Evolutionary conservation across 2,888 invertebrate genomes (phyloP).

Genomic region (Eurytoma californica): DNA sequence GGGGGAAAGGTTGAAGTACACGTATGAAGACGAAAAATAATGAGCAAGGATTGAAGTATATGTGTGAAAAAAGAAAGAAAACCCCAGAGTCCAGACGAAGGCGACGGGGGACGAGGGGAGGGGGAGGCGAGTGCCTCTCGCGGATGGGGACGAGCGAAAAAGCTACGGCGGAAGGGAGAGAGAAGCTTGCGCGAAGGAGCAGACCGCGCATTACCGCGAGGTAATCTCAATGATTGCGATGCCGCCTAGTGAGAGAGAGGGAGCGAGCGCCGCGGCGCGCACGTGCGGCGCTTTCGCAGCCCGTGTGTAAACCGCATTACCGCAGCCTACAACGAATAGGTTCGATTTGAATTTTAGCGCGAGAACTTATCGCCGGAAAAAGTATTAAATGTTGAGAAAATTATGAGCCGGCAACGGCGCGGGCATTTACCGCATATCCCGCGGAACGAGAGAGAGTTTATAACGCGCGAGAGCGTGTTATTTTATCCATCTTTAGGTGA

Average conservation of each 20-base stretch:
- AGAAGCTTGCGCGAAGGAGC: conserved; percentile 7
- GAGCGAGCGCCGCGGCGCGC: neutral
- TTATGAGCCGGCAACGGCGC: conserved; percentile 60
- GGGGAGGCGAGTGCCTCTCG: neutral
- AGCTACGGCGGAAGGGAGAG: conserved; percentile 1
- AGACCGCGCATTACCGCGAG: conserved; percentile 56
- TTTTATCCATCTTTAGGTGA: conserved; percentile 10
- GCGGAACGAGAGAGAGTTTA: conserved; percentile 53
- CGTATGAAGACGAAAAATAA: conserved; percentile 13
- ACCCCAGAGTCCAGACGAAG: neutral
- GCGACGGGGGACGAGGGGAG: too few relatives aligned
- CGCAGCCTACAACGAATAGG: conserved; percentile 26
- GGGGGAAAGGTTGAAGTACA: conserved; percentile 20
- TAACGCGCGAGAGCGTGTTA: conserved; percentile 54
- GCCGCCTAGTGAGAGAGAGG: conserved; percentile 38
- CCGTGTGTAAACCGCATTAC: conserved; percentile 61
- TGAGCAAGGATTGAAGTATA: conserved; percentile 16
- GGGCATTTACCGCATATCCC: neutral
- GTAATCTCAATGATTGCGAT: conserved; percentile 65
- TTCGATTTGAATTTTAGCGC: conserved; percentile 52
- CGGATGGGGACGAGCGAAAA: neutral
- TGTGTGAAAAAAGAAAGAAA: conserved; percentile 3
- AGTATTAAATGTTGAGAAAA: conserved; percentile 63
- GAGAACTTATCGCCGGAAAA: conserved; percentile 57
- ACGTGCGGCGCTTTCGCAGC: neutral